phyloP scores from a whole-genome alignment of 2,797 vertebrate species.

The Luscinia luscinia region DNA sequence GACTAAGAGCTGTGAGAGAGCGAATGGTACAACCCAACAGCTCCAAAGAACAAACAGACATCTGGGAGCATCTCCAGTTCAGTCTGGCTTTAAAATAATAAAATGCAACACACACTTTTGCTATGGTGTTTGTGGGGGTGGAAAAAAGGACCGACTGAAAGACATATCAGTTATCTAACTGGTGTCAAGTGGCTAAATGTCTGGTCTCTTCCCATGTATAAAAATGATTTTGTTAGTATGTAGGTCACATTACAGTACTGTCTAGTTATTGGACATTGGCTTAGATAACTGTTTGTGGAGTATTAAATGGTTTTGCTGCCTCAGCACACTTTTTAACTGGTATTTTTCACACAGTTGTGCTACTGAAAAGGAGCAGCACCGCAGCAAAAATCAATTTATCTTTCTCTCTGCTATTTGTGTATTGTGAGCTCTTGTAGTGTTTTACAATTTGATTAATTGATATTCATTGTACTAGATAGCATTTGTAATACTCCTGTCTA shows the following conservation, averaged over 20 bases:
- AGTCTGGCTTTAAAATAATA: neutral
- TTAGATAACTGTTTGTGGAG: conserved; percentile 98
- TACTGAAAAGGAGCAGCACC: conserved; percentile 91
- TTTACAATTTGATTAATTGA: conserved; percentile 83
- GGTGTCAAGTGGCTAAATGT: conserved; percentile 82
- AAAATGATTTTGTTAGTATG: conserved; percentile 93
- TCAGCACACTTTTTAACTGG: conserved; percentile 96
- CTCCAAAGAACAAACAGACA: neutral
- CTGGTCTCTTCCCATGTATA: conserved; percentile 76
- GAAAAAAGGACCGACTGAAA: conserved; percentile 32
- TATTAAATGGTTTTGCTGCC: conserved; percentile 98
- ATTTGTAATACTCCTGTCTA: conserved; percentile 74
- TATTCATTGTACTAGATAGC: conserved; percentile 79
- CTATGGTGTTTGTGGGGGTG: neutral
- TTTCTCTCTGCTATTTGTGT: conserved; percentile 79
- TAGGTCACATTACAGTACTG: conserved; percentile 95
- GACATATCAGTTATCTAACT: conserved; percentile 83
- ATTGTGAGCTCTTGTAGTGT: conserved; percentile 79
- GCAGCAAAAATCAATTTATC: conserved; percentile 91
- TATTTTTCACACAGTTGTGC: conserved; percentile 99
- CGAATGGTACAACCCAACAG: neutral
- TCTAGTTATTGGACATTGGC: conserved; percentile 95
- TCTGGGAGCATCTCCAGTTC: neutral
- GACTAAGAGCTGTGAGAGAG: neutral
- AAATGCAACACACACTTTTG: neutral